Base-by-base conservation (phyloP, 1,140 invertebrate genomes). In the Drosophila carrolli region DNA sequence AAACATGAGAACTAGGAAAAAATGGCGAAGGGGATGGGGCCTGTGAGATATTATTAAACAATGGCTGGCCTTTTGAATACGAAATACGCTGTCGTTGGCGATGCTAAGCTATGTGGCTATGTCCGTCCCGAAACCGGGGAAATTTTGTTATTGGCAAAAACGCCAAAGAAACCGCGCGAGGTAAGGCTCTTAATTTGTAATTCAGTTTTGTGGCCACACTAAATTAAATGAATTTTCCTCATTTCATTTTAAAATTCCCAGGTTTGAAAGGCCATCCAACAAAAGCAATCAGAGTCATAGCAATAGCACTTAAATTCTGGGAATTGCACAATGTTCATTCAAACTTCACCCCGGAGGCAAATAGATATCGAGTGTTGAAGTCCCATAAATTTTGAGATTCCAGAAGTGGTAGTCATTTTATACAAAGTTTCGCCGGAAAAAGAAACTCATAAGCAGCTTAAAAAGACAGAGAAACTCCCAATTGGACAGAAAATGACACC, bases 21-120 rank as follows among this genome's bases (percentile, higher is more conserved):
- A 53, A 16, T 13, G 27, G 37, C 4, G 4, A 9, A 23, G 23
- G 3, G 23, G 23, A 23, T 23, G 2, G 1, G 19, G 14, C 10
- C 50, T 35, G 16, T 9, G 46, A 19, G 63, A 68, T 44, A 50
- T 71, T 71, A 70, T 71, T 37, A 70, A 70, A 71, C 67, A 71
- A 70, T 44, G 40, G 70, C 16, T 9, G 37, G 35, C 38, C 61
- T 40, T 41, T 60, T 73, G 48, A 73, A 71, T 48, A 54, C 40
- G 58, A 73, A 73, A 60, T 54, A 40, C 32, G 38, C 40, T 57
- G 51, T 44, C 62, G 23, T 10, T 70, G 62, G 23, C 53, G 7
- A 48, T n/a, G 53, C 44, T 5, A n/a, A 53, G 32, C 27, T 40
- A 50, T 16, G 47, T 38, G 58, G 51, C 14, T 43, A 10, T 2